Evolutionary conservation across 2,797 vertebrate species (phyloP).

Genomic region (Premnoplex brunnescens): DNA sequence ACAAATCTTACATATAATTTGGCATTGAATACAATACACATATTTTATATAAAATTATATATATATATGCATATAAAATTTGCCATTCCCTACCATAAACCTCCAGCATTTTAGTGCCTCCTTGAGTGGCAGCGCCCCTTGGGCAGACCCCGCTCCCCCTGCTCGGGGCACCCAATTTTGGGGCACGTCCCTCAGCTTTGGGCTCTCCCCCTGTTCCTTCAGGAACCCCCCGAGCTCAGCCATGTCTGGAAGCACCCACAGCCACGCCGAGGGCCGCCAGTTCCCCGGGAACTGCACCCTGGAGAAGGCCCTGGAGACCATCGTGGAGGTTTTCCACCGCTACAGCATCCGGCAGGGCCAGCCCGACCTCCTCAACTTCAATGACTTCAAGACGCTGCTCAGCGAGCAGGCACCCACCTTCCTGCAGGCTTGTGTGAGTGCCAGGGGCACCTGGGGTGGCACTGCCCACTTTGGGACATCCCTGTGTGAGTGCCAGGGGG

Average conservation of each 20-base stretch:
- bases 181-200: rapidly evolving
- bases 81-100: no score
- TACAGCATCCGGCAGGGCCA: not conserved
- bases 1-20: no score
- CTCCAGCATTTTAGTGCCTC: no score
- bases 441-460: no score
- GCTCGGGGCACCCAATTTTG: not conserved
- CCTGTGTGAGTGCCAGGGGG: not conserved
- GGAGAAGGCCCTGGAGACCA: not conserved
- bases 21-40: no score
- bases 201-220: not conserved
- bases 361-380: not conserved
- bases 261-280: rapidly evolving
- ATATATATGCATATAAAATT: no score
- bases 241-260: not conserved
- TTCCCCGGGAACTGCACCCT: not conserved
- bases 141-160: no score
- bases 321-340: constrained; percentile 50
- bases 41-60: no score
- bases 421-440: not conserved
- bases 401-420: constrained; percentile 21
- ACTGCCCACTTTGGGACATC: not conserved
- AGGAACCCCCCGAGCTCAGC: not conserved
- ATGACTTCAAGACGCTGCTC: constrained; percentile 11
- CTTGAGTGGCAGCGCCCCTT: no score